These are phyloP conservation scores for Ips typographus DNA, from an alignment of 1,140 invertebrate genomes.

Conservation along the genomic window DNA sequence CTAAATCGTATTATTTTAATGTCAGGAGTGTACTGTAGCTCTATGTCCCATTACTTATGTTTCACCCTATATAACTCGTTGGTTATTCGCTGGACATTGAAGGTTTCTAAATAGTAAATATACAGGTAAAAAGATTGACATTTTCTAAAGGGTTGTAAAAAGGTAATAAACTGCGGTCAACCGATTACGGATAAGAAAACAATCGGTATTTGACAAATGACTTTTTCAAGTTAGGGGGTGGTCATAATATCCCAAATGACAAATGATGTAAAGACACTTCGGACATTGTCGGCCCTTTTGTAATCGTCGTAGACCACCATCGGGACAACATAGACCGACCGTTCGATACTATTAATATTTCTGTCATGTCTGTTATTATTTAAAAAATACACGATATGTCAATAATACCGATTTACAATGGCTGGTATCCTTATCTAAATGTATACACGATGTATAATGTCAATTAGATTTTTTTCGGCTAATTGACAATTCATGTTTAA, in stretches of 20 bases:
- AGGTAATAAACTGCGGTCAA: slow-evolving; percentile 36
- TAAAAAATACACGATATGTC: slow-evolving; percentile 37
- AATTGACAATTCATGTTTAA: no score
- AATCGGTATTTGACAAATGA: slow-evolving; percentile 47
- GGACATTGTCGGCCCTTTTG: slow-evolving; percentile 40
- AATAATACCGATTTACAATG: slow-evolving; percentile 38
- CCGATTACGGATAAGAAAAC: slow-evolving; percentile 41
- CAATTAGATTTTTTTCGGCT: no score
- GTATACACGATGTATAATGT: background rate
- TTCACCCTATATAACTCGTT: no score
- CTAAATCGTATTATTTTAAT: no score
- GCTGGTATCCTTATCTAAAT: slow-evolving; percentile 31
- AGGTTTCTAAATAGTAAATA: background rate
- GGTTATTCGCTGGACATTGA: no score
- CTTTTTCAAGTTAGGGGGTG: slow-evolving; percentile 44
- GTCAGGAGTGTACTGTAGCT: no score
- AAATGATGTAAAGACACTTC: slow-evolving; percentile 46
- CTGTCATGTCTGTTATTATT: slow-evolving; percentile 39
- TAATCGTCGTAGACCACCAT: slow-evolving; percentile 41
- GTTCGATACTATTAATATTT: slow-evolving; percentile 45
- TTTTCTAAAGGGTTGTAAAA: slow-evolving; percentile 39
- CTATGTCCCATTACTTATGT: no score
- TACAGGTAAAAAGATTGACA: slow-evolving; percentile 8
- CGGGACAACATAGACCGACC: slow-evolving; percentile 36
- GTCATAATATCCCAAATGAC: slow-evolving; percentile 40